Evolutionary conservation across 2,888 invertebrate species (phyloP).

Genomic region (Mamestra brassicae): DNA sequence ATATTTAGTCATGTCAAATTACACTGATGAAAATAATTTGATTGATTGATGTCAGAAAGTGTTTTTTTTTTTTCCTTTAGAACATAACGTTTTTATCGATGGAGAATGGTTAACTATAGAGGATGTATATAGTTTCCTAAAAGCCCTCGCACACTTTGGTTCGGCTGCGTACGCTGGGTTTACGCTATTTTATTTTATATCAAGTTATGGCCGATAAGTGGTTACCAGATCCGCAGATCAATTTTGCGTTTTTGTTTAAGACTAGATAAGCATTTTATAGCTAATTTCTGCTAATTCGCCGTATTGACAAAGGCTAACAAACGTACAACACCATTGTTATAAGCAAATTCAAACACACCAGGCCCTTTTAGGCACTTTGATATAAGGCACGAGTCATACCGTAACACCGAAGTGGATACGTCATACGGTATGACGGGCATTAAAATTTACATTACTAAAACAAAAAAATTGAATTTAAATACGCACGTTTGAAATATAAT

Average conservation of each 20-base stretch:
- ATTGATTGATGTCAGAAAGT: background rate
- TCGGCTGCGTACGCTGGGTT: too few relatives aligned
- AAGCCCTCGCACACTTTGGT: too few relatives aligned
- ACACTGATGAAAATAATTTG: constrained; percentile 6
- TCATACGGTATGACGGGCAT: background rate
- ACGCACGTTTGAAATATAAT: background rate
- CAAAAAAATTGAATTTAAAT: background rate
- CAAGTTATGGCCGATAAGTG: too few relatives aligned
- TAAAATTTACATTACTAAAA: constrained; percentile 7
- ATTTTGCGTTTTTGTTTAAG: background rate
- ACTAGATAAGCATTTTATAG: background rate
- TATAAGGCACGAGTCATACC: background rate
- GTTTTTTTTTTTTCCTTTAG: background rate
- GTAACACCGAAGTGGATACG: background rate
- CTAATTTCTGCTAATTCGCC: background rate
- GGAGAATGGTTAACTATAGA: background rate
- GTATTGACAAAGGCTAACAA: background rate
- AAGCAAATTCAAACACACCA: background rate
- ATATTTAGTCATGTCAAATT: constrained; percentile 26
- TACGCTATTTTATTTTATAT: too few relatives aligned
- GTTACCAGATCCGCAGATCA: background rate
- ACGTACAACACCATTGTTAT: background rate
- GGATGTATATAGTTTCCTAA: background rate
- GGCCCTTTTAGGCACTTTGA: background rate
- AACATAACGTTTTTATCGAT: background rate